These are phyloP conservation scores for Eupithecia exiguata DNA, from an alignment of 2,888 invertebrate genomes.

Conservation along the genomic window DNA sequence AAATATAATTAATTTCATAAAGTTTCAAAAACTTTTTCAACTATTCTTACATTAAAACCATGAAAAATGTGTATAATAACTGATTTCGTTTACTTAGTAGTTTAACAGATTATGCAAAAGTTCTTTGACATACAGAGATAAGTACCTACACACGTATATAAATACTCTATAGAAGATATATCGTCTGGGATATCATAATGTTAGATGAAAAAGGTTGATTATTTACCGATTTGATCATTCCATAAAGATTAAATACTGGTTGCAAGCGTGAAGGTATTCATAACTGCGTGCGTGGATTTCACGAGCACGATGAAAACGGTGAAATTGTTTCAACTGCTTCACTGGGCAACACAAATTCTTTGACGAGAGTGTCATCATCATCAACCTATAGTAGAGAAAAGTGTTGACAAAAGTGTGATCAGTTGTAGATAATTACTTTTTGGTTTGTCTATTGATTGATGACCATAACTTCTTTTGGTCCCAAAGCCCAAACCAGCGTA, in stretches of 20 bases:
- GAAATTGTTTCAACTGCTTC: constrained; percentile 74
- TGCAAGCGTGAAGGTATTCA: constrained; percentile 78
- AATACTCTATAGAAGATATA: not conserved
- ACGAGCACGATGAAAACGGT: constrained; percentile 76
- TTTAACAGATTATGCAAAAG: not conserved
- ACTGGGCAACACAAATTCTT: constrained; percentile 54
- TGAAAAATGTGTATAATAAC: not conserved
- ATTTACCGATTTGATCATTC: constrained; percentile 54
- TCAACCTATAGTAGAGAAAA: not conserved
- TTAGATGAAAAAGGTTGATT: not conserved
- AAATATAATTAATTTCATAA: no score
- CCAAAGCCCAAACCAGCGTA: not conserved
- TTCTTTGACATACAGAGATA: not conserved
- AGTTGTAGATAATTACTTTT: not conserved
- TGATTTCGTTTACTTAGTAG: not conserved
- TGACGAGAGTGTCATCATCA: not conserved
- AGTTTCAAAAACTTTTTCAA: no score
- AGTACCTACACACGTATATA: not conserved
- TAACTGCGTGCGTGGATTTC: constrained; percentile 75
- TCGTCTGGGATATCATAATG: not conserved
- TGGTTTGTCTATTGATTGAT: not conserved
- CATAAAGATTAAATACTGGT: constrained; percentile 58
- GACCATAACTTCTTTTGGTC: not conserved
- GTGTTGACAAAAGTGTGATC: not conserved
- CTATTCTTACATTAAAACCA: not conserved